These are phyloP conservation scores for Diplodus puntazzo DNA, from an alignment of 2,797 vertebrate genomes.

Conservation along the genomic window DNA sequence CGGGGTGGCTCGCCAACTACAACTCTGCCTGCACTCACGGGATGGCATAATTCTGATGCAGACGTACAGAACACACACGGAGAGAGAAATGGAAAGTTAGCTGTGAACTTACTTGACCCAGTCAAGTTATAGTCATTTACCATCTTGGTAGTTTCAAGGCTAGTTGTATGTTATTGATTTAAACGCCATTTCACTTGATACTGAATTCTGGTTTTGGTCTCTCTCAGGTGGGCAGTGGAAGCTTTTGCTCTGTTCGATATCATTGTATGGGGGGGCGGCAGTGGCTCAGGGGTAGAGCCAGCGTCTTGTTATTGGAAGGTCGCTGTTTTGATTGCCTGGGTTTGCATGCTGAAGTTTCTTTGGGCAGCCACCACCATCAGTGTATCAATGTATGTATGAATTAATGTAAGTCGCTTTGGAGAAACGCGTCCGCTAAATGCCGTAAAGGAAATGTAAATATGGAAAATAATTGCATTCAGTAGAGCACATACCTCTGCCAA, in stretches of 20 bases:
- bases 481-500: no score
- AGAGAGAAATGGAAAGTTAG: neutral
- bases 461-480: no score
- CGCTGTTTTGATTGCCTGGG: no score
- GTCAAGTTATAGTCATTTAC: neutral
- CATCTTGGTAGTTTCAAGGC: accelerated
- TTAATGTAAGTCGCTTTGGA: no score
- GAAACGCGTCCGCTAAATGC: no score
- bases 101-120: neutral
- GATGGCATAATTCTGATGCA: conserved; percentile 13
- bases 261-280: neutral
- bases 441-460: no score
- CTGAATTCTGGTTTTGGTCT: neutral
- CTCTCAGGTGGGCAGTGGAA: neutral
- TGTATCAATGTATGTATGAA: no score
- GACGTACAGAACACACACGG: neutral
- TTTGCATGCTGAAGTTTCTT: no score
- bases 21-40: conserved; percentile 14
- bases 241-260: neutral
- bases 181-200: neutral
- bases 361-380: no score
- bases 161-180: neutral
- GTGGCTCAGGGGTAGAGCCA: no score
- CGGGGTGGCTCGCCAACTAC: neutral
- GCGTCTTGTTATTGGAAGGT: no score